Conservation (phyloP, 2,797 vertebrate species). For the Eleutherodactylus coqui region DNA sequence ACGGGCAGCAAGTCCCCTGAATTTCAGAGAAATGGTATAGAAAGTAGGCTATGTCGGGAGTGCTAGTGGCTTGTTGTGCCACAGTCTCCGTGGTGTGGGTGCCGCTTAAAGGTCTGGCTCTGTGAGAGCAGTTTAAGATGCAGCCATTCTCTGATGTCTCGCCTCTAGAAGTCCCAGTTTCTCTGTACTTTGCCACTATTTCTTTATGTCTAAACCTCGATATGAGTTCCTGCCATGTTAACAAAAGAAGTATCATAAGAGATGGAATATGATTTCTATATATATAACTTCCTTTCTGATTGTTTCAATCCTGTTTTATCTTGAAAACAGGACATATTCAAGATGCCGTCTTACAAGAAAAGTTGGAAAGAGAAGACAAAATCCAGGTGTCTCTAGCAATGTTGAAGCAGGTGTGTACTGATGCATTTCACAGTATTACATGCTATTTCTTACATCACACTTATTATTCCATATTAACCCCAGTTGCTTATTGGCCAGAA, state of each 20-base stretch:
- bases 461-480: neutral
- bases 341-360: slow-evolving; percentile 93
- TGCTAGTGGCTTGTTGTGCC: too few relatives aligned
- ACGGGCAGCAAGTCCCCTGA: too few relatives aligned
- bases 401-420: slow-evolving; percentile 88
- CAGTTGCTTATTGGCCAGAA: neutral
- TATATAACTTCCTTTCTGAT: neutral
- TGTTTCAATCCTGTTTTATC: slow-evolving; percentile 9
- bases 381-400: slow-evolving; percentile 95
- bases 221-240: neutral
- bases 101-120: too few relatives aligned
- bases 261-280: neutral
- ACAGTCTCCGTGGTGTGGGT: too few relatives aligned
- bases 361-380: slow-evolving; percentile 94
- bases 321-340: slow-evolving; percentile 90
- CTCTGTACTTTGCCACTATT: neutral
- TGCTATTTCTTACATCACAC: too few relatives aligned
- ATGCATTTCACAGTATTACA: neutral
- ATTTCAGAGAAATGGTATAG: too few relatives aligned
- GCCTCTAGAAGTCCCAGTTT: too few relatives aligned
- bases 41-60: too few relatives aligned
- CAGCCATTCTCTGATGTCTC: too few relatives aligned
- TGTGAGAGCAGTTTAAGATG: too few relatives aligned
- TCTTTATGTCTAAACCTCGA: neutral
- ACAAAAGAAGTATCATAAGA: neutral